These are phyloP conservation scores for Isoperla grammatica DNA, from an alignment of 2,888 invertebrate species.

Conservation along the genomic window DNA sequence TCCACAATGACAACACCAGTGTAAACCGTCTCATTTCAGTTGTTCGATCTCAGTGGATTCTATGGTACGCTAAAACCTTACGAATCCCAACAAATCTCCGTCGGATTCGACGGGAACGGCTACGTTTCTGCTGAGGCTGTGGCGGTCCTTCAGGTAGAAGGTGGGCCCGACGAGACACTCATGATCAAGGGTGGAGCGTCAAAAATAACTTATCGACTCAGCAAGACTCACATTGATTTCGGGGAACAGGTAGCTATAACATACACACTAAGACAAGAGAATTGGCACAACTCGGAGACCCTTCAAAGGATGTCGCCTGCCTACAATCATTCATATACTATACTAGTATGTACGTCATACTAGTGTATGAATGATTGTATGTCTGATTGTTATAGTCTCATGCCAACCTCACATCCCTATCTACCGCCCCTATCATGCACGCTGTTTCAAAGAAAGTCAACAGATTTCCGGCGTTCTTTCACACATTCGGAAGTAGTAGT, in stretches of 20 bases:
- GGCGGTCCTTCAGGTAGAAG: slow-evolving; percentile 50
- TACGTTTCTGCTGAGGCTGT: slow-evolving; percentile 43
- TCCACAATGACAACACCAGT: neutral
- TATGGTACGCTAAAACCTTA: slow-evolving; percentile 49
- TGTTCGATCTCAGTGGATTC: slow-evolving; percentile 47
- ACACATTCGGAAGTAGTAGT: too few species aligned
- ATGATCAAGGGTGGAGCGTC: slow-evolving; percentile 49
- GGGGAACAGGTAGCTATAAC: slow-evolving; percentile 42
- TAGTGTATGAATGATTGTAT: too few species aligned
- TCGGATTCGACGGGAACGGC: slow-evolving; percentile 35
- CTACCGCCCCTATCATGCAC: too few species aligned
- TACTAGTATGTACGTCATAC: too few species aligned
- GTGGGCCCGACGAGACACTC: slow-evolving; percentile 52
- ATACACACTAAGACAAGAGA: too few species aligned
- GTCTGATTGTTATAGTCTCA: too few species aligned
- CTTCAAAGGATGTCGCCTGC: too few species aligned
- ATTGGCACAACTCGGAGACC: too few species aligned
- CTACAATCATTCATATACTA: too few species aligned
- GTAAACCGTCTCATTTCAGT: slow-evolving; percentile 36
- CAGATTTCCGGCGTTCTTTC: too few species aligned
- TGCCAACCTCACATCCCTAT: too few species aligned
- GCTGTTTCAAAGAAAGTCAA: too few species aligned
- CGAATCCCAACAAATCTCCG: slow-evolving; percentile 47
- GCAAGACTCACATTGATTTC: slow-evolving; percentile 42
- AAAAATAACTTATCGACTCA: slow-evolving; percentile 48